Percentiles rank a stretch among this genome's conserved stretches.
phyloP scores from a whole-genome alignment of 2,113 vertebrate species.

The Poeciliopsis retropinna region DNA sequence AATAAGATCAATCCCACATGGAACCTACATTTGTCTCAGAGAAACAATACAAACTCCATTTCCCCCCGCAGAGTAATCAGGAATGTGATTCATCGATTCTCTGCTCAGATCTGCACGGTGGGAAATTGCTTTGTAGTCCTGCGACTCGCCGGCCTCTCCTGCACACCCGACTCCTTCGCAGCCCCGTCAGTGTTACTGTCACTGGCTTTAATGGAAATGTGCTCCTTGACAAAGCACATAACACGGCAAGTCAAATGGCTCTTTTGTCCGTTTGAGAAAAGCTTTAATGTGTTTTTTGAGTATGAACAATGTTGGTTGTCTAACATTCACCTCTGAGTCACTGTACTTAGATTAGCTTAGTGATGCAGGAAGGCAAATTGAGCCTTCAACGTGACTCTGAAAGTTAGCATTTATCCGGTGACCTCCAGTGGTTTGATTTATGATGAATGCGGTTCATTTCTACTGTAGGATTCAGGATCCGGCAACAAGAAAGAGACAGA shows the following conservation, averaged over 20 bases:
- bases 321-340: background rate
- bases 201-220: slow-evolving; percentile 55
- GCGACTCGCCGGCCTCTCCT: slow-evolving; percentile 50
- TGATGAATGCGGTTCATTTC: background rate
- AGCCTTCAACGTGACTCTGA: background rate
- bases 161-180: slow-evolving; percentile 28
- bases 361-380: background rate
- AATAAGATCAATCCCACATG: slow-evolving; percentile 72
- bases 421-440: background rate
- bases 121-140: slow-evolving; percentile 75
- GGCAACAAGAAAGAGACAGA: no score
- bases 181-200: slow-evolving; percentile 54
- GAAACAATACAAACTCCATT: slow-evolving; percentile 81
- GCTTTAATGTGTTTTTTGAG: slow-evolving; percentile 12
- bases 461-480: background rate
- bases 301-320: background rate
- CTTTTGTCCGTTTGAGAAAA: slow-evolving; percentile 4
- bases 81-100: slow-evolving; percentile 75
- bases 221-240: slow-evolving; percentile 38
- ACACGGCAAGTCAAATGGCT: slow-evolving; percentile 5
- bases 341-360: background rate
- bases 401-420: background rate
- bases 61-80: slow-evolving; percentile 77
- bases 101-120: slow-evolving; percentile 60
- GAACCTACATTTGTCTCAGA: slow-evolving; percentile 75